Base-by-base conservation (phyloP, 2,797 vertebrate genomes). In the Falco concolor region DNA sequence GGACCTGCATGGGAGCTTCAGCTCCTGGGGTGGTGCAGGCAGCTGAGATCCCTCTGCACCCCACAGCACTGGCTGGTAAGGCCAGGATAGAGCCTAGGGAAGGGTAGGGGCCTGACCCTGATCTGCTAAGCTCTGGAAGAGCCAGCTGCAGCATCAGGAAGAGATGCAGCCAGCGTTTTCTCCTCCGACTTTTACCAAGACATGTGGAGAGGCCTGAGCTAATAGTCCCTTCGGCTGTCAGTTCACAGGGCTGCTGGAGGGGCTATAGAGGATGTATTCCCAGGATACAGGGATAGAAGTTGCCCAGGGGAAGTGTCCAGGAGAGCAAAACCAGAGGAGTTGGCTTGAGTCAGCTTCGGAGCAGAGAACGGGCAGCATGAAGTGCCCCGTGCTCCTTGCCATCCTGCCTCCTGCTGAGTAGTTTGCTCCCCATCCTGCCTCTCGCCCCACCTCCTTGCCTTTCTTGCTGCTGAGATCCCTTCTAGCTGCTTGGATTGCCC, bases 361-460 rank as follows among this genome's bases (percentile, higher is more conserved):
- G 19, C 47, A 72, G 63, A 27, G 36, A 54, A 60, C 0, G 1
- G 16, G n/a, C 74, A 84, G 74, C 44, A 68, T 1, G 0, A 59
- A 65, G 24, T 77, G 36, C 32, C 38, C n/a, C 9, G 3, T 2
- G 4, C 34, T 79, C 16, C 23, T 70, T 9, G 0, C 15, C 1
- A 5, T 30, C 23, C 54, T 50, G 22, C 25, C 2, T 8, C 25
- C 64, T 19, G 19, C 49, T 57, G 50, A 70, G 23, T 1, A 1
- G 9, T 36, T 53, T 69, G 20, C 40, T 70, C 36, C 57, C 42
- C 4, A 3, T 61, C 24, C 69, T 45, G 30, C 36, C 52, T 56
- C 16, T 30, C 76, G 59, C 23, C 32, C 30, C 0, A 0, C 17
- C 63, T 50, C 34, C 27, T 44, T 69, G 50, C 56, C 63, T 24